Conservation (phyloP, 2,888 invertebrate species). For the Caenorhabditis sp. region DNA sequence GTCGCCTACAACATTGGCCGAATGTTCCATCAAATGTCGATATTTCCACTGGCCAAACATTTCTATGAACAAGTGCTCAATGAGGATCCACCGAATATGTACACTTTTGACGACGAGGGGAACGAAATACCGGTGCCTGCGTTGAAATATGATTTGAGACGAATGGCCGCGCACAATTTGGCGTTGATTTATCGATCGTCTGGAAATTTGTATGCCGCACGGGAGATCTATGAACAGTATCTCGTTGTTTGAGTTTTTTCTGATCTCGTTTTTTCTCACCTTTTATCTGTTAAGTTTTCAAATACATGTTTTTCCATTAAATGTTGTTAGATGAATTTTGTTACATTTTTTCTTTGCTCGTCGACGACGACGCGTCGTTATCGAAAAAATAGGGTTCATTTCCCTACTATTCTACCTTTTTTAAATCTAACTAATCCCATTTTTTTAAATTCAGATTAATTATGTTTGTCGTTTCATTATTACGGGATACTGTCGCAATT, state of each 20-base stretch:
- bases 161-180: slow-evolving; percentile 70
- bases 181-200: slow-evolving; percentile 67
- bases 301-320: not conserved
- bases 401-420: not conserved
- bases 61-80: slow-evolving; percentile 60
- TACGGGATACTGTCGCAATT: slow-evolving; percentile 64
- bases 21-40: slow-evolving; percentile 67
- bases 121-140: slow-evolving; percentile 23
- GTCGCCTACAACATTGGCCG: slow-evolving; percentile 65
- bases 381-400: not conserved
- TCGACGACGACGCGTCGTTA: too few species aligned
- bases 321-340: slow-evolving; percentile 13
- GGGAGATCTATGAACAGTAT: slow-evolving; percentile 65
- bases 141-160: slow-evolving; percentile 33
- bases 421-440: not conserved
- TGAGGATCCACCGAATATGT: slow-evolving; percentile 30
- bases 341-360: not conserved
- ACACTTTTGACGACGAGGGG: slow-evolving; percentile 34
- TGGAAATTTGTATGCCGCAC: slow-evolving; percentile 64
- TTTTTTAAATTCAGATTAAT: slow-evolving; percentile 3
- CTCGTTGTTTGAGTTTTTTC: slow-evolving; percentile 56
- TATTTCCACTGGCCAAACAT: slow-evolving; percentile 59
- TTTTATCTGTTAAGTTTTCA: slow-evolving; percentile 5
- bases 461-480: slow-evolving; percentile 66
- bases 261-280: not conserved